These are phyloP conservation scores for Cryptoblepharus egeriae DNA, from an alignment of 2,797 vertebrate genomes.

Conservation along the genomic window DNA sequence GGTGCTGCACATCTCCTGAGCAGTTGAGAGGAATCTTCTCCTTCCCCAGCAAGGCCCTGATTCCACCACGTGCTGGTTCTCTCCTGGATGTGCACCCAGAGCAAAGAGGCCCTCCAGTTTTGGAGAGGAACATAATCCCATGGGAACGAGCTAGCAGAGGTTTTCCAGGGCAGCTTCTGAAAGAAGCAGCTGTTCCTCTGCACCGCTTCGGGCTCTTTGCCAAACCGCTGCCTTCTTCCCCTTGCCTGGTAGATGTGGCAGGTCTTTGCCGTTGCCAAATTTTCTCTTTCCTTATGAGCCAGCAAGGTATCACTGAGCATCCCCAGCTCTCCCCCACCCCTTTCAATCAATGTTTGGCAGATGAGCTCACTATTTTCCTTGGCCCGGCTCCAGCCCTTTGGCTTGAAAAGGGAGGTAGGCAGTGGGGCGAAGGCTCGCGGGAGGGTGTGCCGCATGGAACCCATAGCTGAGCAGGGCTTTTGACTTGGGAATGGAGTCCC, in stretches of 20 bases:
- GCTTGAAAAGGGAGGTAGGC: slow-evolving; percentile 25
- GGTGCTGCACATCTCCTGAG: neutral
- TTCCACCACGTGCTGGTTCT: neutral
- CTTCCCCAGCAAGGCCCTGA: neutral
- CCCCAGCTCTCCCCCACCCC: slow-evolving; percentile 28
- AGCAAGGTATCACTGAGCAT: slow-evolving; percentile 58
- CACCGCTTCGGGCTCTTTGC: neutral
- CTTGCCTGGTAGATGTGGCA: slow-evolving; percentile 44
- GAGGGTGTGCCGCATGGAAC: neutral
- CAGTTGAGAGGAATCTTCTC: neutral
- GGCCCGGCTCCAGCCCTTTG: slow-evolving; percentile 65
- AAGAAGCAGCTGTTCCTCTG: neutral
- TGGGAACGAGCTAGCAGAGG: slow-evolving; percentile 73
- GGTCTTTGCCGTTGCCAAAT: slow-evolving; percentile 58
- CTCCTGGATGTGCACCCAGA: neutral
- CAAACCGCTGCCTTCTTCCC: slow-evolving; percentile 37
- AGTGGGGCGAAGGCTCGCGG: slow-evolving; percentile 3
- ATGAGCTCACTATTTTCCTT: slow-evolving; percentile 71
- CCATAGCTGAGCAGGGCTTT: neutral
- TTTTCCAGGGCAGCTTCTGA: slow-evolving; percentile 57
- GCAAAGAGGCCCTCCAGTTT: slow-evolving; percentile 2
- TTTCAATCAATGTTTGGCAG: slow-evolving; percentile 64
- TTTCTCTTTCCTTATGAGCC: slow-evolving; percentile 54
- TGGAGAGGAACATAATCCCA: slow-evolving; percentile 48
- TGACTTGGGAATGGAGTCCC: rapidly evolving